Evolutionary conservation across 2,797 vertebrate species (phyloP), one percentile per base, ranked within the genome.

Genomic region (Gobio occitaniae): DNA sequence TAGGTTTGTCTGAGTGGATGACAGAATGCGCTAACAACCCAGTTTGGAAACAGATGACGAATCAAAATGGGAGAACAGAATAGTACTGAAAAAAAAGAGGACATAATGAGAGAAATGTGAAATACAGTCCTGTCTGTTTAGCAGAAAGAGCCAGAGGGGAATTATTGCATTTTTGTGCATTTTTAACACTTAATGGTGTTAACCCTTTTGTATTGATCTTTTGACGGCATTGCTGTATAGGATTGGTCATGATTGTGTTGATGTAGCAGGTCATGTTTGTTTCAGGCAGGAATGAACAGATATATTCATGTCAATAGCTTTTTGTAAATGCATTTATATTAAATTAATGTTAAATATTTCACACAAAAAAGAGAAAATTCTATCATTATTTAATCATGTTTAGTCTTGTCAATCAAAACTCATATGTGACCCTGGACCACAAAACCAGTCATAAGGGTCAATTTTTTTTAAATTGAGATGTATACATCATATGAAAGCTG

Each of bases 171-270:
- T 32, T 32, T 32, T 32, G 32, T 32, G 74, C 48, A 47, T 44
- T 16, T 78, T 84, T 77, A 38, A 69, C 36, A 19, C 16, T 68
- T 56, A 68, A 29, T 68, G 32, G 72, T 9, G 19, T 68, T 76
- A 41, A 76, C 59, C 21, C 3, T 83, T 83, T n/a, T 56, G 25
- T 32, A 84, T 69, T 69, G 72, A 77, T 83, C 41, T 56, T 63
- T 2, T 76, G 41, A 66, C 36, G 61, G 69, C 52, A 61, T 80
- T 63, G 16, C 38, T 80, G 70, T 50, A 38, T 75, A 50, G 59
- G 54, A 75, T 47, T 84, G 61, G 17, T 61, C 77, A 80, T 63
- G 77, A 82, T 76, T 59, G 54, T 79, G 25, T 74, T 36, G 13
- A 74, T 70, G 29, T 65, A 78, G 75, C 52, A 65, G 32, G 16